A percentile compares a stretch with the other conserved stretches of the same genome.
These are phyloP conservation scores for Penaeus vannamei DNA, from an alignment of 1,140 invertebrate genomes.

Conservation along the genomic window DNA sequence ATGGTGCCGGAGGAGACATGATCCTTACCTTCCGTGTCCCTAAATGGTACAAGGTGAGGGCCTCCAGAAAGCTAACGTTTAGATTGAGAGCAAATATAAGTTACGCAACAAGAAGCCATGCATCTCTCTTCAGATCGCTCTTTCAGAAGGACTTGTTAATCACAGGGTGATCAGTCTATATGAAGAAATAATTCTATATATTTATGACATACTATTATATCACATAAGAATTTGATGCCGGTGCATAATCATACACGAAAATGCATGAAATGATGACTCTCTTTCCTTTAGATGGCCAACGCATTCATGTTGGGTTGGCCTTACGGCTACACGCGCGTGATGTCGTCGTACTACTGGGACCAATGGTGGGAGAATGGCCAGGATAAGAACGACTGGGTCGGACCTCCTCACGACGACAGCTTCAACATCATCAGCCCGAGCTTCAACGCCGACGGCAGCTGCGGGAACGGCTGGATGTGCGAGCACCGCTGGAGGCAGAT, in stretches of 20 bases:
- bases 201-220: too few species aligned
- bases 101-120: too few species aligned
- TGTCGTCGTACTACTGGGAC: conserved; percentile 80
- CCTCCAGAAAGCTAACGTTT: neutral
- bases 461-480: conserved; percentile 88
- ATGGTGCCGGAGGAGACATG: conserved; percentile 74
- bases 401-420: conserved; percentile 78
- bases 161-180: too few species aligned
- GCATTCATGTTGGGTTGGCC: conserved; percentile 85
- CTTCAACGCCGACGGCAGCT: conserved; percentile 79
- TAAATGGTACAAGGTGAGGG: conserved; percentile 71
- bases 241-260: too few species aligned
- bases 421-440: conserved; percentile 79
- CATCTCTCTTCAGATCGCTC: too few species aligned
- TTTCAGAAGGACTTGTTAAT: too few species aligned
- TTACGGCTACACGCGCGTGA: conserved; percentile 81
- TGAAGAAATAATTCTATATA: too few species aligned
- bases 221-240: too few species aligned
- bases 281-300: conserved; percentile 78
- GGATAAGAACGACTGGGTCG: conserved; percentile 69
- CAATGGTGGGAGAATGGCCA: conserved; percentile 68
- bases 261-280: conserved; percentile 19
- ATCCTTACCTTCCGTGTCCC: conserved; percentile 70
- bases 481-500: conserved; percentile 91
- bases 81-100: neutral